These are phyloP conservation scores for Pseudomyrmex sp. DNA, from an alignment of 1,140 invertebrate genomes.

Conservation along the genomic window DNA sequence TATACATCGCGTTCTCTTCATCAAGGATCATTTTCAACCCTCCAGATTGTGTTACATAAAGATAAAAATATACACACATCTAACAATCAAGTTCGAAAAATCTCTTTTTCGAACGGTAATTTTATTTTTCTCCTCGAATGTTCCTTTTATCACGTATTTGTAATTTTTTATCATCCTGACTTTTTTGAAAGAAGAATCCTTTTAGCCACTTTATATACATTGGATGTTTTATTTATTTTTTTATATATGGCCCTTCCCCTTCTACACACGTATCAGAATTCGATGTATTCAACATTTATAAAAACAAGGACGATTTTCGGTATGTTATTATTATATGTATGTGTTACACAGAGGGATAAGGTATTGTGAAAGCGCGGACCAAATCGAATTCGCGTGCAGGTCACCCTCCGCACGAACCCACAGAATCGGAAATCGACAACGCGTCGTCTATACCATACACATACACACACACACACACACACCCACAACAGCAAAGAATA, in stretches of 20 bases:
- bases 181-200: too few species aligned
- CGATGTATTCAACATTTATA: slow-evolving; percentile 35
- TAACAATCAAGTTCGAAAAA: neutral
- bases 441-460: neutral
- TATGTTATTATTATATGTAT: neutral
- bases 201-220: neutral
- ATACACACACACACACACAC: neutral
- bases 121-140: neutral
- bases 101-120: neutral
- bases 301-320: slow-evolving; percentile 1
- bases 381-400: slow-evolving; percentile 43
- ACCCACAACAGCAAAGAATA: slow-evolving; percentile 60
- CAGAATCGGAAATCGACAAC: slow-evolving; percentile 47
- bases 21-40: neutral
- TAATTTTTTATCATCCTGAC: neutral
- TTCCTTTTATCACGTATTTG: neutral
- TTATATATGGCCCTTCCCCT: neutral
- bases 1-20: slow-evolving; percentile 7
- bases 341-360: neutral
- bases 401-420: neutral
- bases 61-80: neutral
- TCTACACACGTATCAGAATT: neutral
- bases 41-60: neutral
- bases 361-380: slow-evolving; percentile 31
- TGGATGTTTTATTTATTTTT: slow-evolving; percentile 4